These are phyloP conservation scores for Drosophila pallidifrons DNA, from an alignment of 1,140 invertebrate genomes.

Conservation along the genomic window DNA sequence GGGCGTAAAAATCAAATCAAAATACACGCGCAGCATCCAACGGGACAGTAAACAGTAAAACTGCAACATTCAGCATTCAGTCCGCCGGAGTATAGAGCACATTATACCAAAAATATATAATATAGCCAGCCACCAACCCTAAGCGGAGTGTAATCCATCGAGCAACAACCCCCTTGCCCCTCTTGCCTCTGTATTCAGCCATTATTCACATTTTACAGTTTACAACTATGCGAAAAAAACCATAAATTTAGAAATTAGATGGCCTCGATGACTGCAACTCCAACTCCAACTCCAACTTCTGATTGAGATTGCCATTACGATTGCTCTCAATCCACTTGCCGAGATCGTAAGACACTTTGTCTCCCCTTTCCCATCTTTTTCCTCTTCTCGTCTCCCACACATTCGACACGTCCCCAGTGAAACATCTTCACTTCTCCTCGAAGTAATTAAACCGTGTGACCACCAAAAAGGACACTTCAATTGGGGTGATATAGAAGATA, in stretches of 20 bases:
- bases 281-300: background rate
- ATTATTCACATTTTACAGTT: conserved; percentile 80
- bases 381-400: too few species aligned
- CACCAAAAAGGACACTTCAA: background rate
- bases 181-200: conserved; percentile 1
- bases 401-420: background rate
- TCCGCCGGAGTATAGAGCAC: too few species aligned
- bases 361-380: background rate
- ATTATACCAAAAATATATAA: too few species aligned
- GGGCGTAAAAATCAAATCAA: conserved; percentile 84
- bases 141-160: conserved; percentile 18
- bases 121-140: background rate
- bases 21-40: conserved; percentile 50
- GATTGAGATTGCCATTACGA: conserved; percentile 2
- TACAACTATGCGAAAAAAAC: conserved; percentile 82
- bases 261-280: conserved; percentile 24
- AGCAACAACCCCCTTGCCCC: conserved; percentile 32
- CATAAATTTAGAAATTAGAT: conserved; percentile 83
- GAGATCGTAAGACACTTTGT: conserved; percentile 1
- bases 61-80: conserved; percentile 72
- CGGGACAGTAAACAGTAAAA: conserved; percentile 70
- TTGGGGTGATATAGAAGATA: background rate
- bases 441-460: conserved; percentile 40
- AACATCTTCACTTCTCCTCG: conserved; percentile 5
- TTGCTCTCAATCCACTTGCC: background rate